Evolutionary conservation across 1,140 invertebrate genomes (phyloP), one percentile per base, ranked within the genome.

Genomic region (Zaprionus taronus): DNA sequence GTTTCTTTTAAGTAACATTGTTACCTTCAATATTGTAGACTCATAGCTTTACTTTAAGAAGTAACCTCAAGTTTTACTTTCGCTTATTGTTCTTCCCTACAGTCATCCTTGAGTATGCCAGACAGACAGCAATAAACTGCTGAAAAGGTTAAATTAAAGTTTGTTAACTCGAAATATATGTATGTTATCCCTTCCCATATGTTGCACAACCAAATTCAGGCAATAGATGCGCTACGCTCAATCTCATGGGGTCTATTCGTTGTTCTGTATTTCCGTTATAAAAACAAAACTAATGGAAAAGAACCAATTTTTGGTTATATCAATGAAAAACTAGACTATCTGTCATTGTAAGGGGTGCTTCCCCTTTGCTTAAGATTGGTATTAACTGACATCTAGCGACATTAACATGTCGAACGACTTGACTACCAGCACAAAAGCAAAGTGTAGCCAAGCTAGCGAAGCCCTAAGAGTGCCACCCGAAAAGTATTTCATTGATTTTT

Each of bases 401-500:
- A 87, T 79, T 77, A 73, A 66, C 81, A 90, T 81, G 85, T 79
- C 72, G 81, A 90, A 74, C 73, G 76, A 89, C 81, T 84, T 74
- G 84, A 74, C 74, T 79, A 79, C 58, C 75, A 80, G 60, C 73
- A 78, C 56, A 67, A 84, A 89, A 79, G 85, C 84, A 90, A 76
- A 81, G 85, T 77, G 79, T 83, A 89, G 85, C 81, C 83, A 84
- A 81, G 89, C 85, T 73, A 55, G 72, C 38, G 87, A 91, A 91
- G 89, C 87, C 87, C 51, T 75, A 91, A 56, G 72, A 91, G 44
- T 91, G 89, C 87, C 83, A 74, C 89, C 83, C 87, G 80, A 91
- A 91, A 91, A 91, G 87, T 87, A 91, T 91, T 91, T 91, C 87
- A 91, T 91, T 87, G 87, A 91, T 91, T 91, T 91, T 91, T 62